A percentile compares a stretch with the other conserved stretches of the same genome.
Evolutionary conservation across 1,140 invertebrate genomes (phyloP).

Genomic region (Drosophila sp.): DNA sequence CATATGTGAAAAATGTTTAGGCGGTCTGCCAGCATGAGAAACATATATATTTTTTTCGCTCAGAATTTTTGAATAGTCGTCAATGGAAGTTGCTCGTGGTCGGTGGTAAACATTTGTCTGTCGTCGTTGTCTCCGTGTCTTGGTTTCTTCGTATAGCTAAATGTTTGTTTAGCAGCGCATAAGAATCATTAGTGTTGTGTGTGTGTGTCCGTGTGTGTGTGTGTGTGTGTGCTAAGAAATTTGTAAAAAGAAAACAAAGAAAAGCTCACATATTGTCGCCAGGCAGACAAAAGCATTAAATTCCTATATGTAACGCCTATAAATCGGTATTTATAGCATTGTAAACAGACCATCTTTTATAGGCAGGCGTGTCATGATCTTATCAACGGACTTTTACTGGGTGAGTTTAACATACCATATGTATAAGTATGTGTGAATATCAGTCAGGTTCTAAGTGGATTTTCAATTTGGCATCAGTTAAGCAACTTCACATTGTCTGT

Average conservation of each 20-base stretch:
- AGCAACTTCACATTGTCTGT: conserved; percentile 59
- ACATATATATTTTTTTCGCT: conserved; percentile 52
- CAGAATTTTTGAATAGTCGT: conserved; percentile 75
- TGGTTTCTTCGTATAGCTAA: conserved; percentile 32
- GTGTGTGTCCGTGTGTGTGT: conserved; percentile 16
- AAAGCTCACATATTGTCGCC: conserved; percentile 26
- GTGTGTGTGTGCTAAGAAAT: conserved; percentile 36
- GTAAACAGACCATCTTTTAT: conserved; percentile 45
- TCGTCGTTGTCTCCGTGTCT: neutral
- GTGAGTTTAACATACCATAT: conserved; percentile 45
- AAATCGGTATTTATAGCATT: conserved; percentile 49
- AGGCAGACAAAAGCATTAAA: conserved; percentile 28
- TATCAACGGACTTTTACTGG: conserved; percentile 68
- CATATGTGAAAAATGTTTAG: conserved; percentile 80
- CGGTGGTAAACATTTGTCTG: conserved; percentile 35
- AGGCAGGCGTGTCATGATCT: conserved; percentile 57
- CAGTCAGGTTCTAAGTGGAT: conserved; percentile 45
- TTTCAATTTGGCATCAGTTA: conserved; percentile 58
- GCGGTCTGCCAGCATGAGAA: conserved; percentile 72
- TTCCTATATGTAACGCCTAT: conserved; percentile 25
- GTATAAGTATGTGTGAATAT: conserved; percentile 3
- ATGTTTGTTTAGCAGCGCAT: conserved; percentile 42
- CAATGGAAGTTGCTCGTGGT: conserved; percentile 66
- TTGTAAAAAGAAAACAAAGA: conserved; percentile 29
- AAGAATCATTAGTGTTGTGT: conserved; percentile 38